phyloP scores from a whole-genome alignment of 2,888 invertebrate genomes.

The Drosophila suboccidentalis region DNA sequence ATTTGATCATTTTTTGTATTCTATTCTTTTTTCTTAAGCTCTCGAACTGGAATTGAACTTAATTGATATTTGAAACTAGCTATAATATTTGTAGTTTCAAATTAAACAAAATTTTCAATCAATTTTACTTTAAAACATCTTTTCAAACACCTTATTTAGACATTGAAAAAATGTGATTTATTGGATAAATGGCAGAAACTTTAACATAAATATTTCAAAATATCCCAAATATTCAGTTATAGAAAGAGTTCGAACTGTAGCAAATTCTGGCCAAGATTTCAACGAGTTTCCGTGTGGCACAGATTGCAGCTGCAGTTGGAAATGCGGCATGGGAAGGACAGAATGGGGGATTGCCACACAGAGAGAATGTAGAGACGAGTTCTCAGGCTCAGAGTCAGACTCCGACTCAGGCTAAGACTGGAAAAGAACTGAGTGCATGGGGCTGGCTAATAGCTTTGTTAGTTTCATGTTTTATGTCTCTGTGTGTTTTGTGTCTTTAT shows the following conservation, averaged over 20 bases:
- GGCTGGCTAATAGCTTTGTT: constrained; percentile 66
- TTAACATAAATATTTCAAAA: too few species aligned
- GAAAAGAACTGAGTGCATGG: constrained; percentile 1
- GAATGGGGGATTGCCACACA: constrained; percentile 24
- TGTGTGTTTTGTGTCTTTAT: constrained; percentile 66
- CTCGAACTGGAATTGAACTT: too few species aligned
- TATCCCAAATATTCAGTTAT: neutral
- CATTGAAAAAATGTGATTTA: too few species aligned
- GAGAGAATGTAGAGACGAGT: constrained; percentile 38
- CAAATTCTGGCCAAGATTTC: constrained; percentile 44
- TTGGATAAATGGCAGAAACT: too few species aligned
- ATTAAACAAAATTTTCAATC: too few species aligned
- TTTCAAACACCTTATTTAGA: too few species aligned
- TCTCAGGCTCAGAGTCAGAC: constrained; percentile 16
- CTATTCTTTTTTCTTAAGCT: too few species aligned
- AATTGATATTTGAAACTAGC: too few species aligned
- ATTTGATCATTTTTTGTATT: too few species aligned
- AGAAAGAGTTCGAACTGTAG: constrained; percentile 30
- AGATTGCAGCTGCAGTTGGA: constrained; percentile 18
- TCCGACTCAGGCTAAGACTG: neutral
- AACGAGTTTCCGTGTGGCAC: constrained; percentile 37
- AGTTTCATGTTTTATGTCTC: constrained; percentile 40
- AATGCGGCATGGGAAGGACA: neutral
- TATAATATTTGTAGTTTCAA: too few species aligned
- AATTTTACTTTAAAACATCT: too few species aligned